phyloP scores from a whole-genome alignment of 2,113 vertebrate species.

The Ceratotherium simum region DNA sequence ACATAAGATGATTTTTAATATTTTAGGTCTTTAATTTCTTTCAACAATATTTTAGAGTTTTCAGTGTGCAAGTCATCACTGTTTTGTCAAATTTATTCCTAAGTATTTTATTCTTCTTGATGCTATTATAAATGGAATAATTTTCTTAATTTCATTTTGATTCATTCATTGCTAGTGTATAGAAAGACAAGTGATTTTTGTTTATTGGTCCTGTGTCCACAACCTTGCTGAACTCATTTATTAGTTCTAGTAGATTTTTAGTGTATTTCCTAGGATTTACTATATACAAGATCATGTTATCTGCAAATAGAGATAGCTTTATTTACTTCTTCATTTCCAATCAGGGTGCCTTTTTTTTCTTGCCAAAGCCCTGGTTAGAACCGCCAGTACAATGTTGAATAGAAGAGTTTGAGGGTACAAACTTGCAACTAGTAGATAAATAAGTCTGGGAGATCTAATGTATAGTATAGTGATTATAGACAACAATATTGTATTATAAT shows the following conservation, averaged over 20 bases:
- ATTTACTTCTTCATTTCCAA: not conserved
- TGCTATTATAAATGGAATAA: not conserved
- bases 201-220: not conserved
- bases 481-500: not conserved
- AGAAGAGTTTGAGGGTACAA: not conserved
- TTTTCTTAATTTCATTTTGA: not conserved
- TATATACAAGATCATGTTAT: not conserved
- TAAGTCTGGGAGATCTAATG: not conserved
- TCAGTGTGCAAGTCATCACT: not conserved
- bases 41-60: not conserved
- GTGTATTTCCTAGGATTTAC: not conserved
- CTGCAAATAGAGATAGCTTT: not conserved
- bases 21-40: constrained; percentile 32
- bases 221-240: not conserved
- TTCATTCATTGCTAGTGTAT: not conserved
- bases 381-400: not conserved
- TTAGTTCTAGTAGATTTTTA: not conserved
- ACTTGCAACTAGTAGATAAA: not conserved
- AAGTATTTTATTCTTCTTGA: not conserved
- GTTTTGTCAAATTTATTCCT: not conserved
- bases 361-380: not conserved
- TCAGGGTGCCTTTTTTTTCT: not conserved
- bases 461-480: not conserved
- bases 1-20: not conserved
- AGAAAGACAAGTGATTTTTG: not conserved